Conservation (phyloP, 2,888 invertebrate genomes). For the Lymantria dispar region DNA sequence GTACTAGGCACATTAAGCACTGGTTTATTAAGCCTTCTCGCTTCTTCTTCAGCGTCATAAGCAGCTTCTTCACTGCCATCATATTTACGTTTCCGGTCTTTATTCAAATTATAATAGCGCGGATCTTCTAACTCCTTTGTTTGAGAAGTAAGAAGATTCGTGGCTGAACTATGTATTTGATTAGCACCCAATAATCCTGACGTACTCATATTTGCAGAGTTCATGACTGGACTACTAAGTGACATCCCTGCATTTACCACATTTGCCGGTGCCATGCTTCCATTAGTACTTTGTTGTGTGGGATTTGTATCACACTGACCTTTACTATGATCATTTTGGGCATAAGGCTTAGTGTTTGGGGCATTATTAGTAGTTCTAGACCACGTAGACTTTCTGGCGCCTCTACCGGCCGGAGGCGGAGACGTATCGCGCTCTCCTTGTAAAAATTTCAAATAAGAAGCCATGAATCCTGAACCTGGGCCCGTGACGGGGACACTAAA, state of each 20-base stretch:
- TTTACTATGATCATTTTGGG: slow-evolving; percentile 65
- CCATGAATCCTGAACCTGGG: slow-evolving; percentile 91
- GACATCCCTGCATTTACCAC: slow-evolving; percentile 64
- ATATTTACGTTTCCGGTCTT: slow-evolving; percentile 87
- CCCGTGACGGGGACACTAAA: slow-evolving; percentile 81
- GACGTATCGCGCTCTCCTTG: slow-evolving; percentile 92
- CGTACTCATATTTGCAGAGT: slow-evolving; percentile 58
- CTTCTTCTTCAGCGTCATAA: slow-evolving; percentile 83
- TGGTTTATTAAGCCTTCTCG: slow-evolving; percentile 73
- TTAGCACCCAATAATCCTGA: slow-evolving; percentile 73
- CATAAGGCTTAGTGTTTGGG: slow-evolving; percentile 62
- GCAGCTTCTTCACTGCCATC: slow-evolving; percentile 86
- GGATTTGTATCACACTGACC: slow-evolving; percentile 61
- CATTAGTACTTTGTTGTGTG: slow-evolving; percentile 68
- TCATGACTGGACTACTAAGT: slow-evolving; percentile 63
- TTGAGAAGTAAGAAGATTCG: slow-evolving; percentile 57
- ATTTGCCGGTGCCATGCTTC: slow-evolving; percentile 63
- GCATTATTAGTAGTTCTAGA: slow-evolving; percentile 75
- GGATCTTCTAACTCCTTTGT: slow-evolving; percentile 85
- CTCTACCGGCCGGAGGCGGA: slow-evolving; percentile 87
- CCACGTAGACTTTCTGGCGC: slow-evolving; percentile 86
- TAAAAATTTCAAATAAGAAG: slow-evolving; percentile 92
- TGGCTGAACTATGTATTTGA: slow-evolving; percentile 66
- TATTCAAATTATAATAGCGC: slow-evolving; percentile 87
- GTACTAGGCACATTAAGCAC: slow-evolving; percentile 79